Evolutionary conservation across 2,888 invertebrate genomes (phyloP).

Genomic region (Andricus curvator): DNA sequence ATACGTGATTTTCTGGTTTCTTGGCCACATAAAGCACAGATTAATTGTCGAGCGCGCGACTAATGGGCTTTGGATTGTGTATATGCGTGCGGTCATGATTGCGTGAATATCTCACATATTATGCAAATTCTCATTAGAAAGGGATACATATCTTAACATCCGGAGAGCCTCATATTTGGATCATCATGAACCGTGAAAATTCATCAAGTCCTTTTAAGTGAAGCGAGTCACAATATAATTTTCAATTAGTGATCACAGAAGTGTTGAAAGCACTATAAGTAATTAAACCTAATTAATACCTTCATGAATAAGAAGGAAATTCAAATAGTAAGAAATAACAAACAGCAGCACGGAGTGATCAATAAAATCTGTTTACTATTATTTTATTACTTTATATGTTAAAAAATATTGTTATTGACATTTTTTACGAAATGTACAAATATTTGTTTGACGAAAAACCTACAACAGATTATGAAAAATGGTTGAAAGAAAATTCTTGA

Average conservation of each 20-base stretch:
- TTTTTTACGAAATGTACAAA: too few species aligned
- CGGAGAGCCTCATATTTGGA: background rate
- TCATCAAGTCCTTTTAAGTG: background rate
- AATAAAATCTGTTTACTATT: too few species aligned
- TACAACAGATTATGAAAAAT: too few species aligned
- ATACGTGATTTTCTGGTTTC: background rate
- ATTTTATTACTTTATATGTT: too few species aligned
- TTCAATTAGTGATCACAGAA: background rate
- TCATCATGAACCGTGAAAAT: background rate
- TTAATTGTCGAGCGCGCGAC: background rate
- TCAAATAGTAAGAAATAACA: background rate
- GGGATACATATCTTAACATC: constrained; percentile 26
- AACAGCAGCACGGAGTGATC: background rate
- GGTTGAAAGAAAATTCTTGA: too few species aligned
- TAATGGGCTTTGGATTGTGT: background rate
- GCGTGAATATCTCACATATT: constrained; percentile 33
- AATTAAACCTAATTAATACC: background rate
- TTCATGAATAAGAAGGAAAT: background rate
- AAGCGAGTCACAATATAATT: background rate
- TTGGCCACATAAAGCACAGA: background rate
- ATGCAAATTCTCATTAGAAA: constrained; percentile 33
- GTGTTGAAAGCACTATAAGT: background rate
- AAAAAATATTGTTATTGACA: too few species aligned
- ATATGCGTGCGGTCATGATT: constrained; percentile 26
- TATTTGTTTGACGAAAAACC: too few species aligned